Evolutionary conservation across 2,888 invertebrate species (phyloP), one percentile per base, ranked within the genome.

Genomic region (Hyles lineata): DNA sequence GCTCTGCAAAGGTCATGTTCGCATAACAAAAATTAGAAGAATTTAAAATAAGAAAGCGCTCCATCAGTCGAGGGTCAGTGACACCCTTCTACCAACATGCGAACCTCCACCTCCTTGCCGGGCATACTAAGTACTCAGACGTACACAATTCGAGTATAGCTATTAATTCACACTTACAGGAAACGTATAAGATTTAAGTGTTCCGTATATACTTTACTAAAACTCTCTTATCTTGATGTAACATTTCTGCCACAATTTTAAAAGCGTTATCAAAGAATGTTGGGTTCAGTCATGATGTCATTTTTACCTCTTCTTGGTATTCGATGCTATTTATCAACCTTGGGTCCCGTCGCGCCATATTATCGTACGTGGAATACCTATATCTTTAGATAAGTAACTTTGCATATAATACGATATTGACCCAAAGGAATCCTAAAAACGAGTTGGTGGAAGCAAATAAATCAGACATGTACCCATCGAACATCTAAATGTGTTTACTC

Each of bases 31-130:
- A 50, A 43, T 67, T 67, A 67, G 67, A 67, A 67, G 43, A 67
- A 67, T 23, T 50, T 63, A 23, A 67, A 43, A 67, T 75, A 77
- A 76, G 71, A 74, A 67, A 70, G 73, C 74, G 74, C 69, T 75
- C 62, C 72, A 35, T 72, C 72, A 70, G 32, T n/a, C 32, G 72
- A 62, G 77, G 80, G 80, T 81, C 79, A 81, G 67, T 80, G 80
- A 80, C 79, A 74, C 25, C 73, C 70, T 58, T 67, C 29, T 61
- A 60, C 61, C 63, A 73, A 58, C 71, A 74, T 62, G 70, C 73
- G 62, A 70, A 70, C 69, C 71, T 43, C 63, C n/a, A 55, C 55
- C 63, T 62, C 43, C 63, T 67, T 67, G 67, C 23, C 67, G 43
- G 67, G 67, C 67, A 67, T 67, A 67, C 23, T 50, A 67, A 67